phyloP scores from a whole-genome alignment of 1,140 invertebrate genomes.

The Apis cerana region DNA sequence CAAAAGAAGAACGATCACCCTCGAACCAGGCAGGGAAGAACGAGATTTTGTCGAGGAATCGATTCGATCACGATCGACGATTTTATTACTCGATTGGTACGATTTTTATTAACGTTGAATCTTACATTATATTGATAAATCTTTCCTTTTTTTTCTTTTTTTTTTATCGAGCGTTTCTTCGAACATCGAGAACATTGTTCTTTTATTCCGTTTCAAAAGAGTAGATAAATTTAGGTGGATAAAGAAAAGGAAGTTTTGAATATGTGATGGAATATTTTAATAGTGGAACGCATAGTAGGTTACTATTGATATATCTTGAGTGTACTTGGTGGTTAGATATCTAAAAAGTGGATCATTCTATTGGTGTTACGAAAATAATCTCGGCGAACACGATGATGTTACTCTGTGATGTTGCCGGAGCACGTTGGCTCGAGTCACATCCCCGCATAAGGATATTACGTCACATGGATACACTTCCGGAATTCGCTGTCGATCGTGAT shows the following conservation, averaged over 20 bases:
- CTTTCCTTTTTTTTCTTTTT: too few relatives aligned
- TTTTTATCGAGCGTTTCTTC: background rate
- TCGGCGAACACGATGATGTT: background rate
- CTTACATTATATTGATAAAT: background rate
- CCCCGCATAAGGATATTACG: slow-evolving; percentile 47
- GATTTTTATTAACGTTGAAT: background rate
- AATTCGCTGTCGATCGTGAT: background rate
- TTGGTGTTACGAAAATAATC: slow-evolving; percentile 36
- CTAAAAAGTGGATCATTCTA: background rate
- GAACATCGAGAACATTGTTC: background rate
- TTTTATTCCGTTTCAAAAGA: background rate
- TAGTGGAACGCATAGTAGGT: background rate
- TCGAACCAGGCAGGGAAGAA: slow-evolving; percentile 2
- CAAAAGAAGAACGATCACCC: background rate
- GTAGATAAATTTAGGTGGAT: background rate
- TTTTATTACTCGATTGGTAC: slow-evolving; percentile 27
- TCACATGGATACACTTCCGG: slow-evolving; percentile 9
- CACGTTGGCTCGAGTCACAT: slow-evolving; percentile 30
- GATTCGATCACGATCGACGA: slow-evolving; percentile 25
- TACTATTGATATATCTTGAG: background rate
- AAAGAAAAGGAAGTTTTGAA: background rate
- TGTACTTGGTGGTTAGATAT: background rate
- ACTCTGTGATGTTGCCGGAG: background rate
- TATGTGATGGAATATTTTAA: background rate
- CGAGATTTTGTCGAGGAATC: background rate